Conservation (phyloP, 2,888 invertebrate genomes). For the Macrosoma leucophasiata region DNA sequence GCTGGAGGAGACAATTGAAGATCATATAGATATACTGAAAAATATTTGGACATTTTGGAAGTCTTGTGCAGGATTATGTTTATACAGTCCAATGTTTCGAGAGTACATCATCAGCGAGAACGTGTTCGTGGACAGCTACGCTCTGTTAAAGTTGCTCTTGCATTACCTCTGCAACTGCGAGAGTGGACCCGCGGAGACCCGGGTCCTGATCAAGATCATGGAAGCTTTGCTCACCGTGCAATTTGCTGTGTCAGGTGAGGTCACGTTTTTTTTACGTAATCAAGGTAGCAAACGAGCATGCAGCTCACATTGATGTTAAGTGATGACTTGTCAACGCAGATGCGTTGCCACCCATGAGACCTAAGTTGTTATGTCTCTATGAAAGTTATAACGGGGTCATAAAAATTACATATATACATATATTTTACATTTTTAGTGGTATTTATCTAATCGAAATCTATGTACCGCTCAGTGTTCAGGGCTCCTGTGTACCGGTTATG, state of each 20-base stretch:
- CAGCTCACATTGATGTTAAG: too few relatives aligned
- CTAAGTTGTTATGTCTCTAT: too few relatives aligned
- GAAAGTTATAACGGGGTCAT: too few relatives aligned
- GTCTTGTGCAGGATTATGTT: conserved; percentile 64
- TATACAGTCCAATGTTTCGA: conserved; percentile 75
- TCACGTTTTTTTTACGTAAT: too few relatives aligned
- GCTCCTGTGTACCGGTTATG: too few relatives aligned
- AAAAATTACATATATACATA: too few relatives aligned
- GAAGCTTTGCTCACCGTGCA: conserved; percentile 65
- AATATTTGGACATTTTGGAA: conserved; percentile 68
- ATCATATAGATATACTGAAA: conserved; percentile 52
- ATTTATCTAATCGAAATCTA: too few relatives aligned
- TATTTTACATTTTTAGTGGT: too few relatives aligned
- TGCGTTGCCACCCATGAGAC: too few relatives aligned
- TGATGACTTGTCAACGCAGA: too few relatives aligned
- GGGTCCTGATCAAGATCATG: conserved; percentile 49
- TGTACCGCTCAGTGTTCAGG: too few relatives aligned
- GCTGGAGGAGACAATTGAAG: conserved; percentile 35
- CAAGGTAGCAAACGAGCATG: too few relatives aligned
- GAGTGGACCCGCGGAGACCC: conserved; percentile 35
- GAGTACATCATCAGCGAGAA: conserved; percentile 50
- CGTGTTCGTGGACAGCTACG: conserved; percentile 51
- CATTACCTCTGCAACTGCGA: conserved; percentile 38
- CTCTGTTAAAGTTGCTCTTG: conserved; percentile 52
- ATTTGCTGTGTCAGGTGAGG: conserved; percentile 59